phyloP scores from a whole-genome alignment of 2,797 vertebrate species.

The Propithecus deckenii region DNA sequence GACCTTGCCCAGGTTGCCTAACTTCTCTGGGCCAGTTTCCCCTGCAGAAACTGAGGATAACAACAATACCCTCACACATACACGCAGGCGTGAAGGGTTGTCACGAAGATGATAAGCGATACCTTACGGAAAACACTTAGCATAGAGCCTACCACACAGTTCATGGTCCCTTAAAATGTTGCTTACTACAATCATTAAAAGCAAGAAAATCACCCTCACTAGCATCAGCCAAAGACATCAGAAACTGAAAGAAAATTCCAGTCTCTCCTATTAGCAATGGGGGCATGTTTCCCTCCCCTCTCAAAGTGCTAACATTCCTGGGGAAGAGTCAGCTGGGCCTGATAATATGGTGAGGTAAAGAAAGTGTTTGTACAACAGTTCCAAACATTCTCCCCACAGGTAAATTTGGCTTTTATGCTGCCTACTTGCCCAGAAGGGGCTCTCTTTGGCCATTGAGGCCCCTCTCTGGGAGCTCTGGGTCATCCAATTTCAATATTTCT shows the following conservation, averaged over 20 bases:
- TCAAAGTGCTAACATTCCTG: background rate
- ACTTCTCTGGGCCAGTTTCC: background rate
- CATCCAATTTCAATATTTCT: constrained; percentile 42
- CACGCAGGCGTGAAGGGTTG: background rate
- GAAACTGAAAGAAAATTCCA: constrained; percentile 24
- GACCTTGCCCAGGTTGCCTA: background rate
- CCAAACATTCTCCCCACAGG: background rate
- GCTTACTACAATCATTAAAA: constrained; percentile 28
- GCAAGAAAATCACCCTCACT: background rate
- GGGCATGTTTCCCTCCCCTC: background rate
- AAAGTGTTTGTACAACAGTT: background rate
- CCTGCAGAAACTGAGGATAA: background rate
- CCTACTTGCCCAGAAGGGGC: background rate
- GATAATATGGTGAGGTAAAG: background rate
- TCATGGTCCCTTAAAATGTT: background rate
- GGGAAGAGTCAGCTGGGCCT: background rate
- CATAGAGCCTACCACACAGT: background rate
- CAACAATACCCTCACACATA: background rate
- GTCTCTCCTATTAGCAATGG: background rate
- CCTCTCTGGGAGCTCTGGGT: background rate
- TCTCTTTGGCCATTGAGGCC: background rate
- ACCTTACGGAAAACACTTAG: background rate
- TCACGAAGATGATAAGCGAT: background rate
- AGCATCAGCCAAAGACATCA: background rate
- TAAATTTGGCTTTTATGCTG: constrained; percentile 6